Base-by-base conservation (phyloP, 2,888 invertebrate genomes). In the Pocota personata region DNA sequence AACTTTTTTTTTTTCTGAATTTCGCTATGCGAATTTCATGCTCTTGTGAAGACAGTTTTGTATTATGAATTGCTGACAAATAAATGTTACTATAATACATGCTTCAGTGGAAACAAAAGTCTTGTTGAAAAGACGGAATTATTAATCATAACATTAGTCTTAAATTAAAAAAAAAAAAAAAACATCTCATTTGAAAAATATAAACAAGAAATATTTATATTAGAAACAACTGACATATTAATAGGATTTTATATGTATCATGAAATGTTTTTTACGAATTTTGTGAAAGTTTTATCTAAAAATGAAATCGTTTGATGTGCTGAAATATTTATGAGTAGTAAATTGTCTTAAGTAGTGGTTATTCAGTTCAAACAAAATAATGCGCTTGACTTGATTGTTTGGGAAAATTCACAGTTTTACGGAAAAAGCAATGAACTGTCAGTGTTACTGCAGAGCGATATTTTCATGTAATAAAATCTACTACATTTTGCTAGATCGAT, bases 221-320 rank as follows among this genome's bases (percentile, higher is more conserved):
- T 48, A 46, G n/a, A n/a, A n/a, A 21, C 12, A 43, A 14, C 21
- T 72, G 62, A 52, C 43, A 32, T 43, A 52, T 32, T 21, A 32
- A 43, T 21, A 43, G 30, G 43, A 73, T 55, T 73, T 64, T n/a
- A n/a, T n/a, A n/a, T n/a, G 55, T 62, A 21, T 52, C 24, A 19
- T 27, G 14, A 43, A 19, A 21, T 30, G 6, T n/a, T 40, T 48
- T 16, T 37, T 73, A 27, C 50, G 46, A 24, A 48, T 72, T 50
- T 10, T n/a, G 24, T 12, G 4, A n/a, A 14, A 37, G 16, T 27
- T 40, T 52, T 19, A 5, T n/a, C n/a, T n/a, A n/a, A n/a, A n/a
- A n/a, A n/a, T n/a, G n/a, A n/a, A n/a, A n/a, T 58, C 35, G 8
- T 37, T 37, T 32, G 37, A 37, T 58, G 37, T 58, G 30, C 16